Percentiles rank a stretch among this genome's conserved stretches.
phyloP scores from a whole-genome alignment of 2,797 vertebrate species.

The Centropyge bicolor region DNA sequence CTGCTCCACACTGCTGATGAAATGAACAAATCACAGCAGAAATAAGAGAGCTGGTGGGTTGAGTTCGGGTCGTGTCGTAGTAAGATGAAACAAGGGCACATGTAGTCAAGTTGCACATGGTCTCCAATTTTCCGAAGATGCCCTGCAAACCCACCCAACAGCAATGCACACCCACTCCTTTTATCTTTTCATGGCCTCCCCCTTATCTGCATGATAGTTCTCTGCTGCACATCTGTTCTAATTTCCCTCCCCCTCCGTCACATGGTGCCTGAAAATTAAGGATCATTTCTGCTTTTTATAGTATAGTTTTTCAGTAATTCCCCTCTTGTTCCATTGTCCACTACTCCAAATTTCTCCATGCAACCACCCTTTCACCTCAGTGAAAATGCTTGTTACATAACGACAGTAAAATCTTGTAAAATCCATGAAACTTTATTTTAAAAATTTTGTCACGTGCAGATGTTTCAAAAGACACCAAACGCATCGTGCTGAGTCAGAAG shows the following conservation, averaged over 20 bases:
- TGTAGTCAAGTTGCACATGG: neutral
- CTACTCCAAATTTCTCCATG: neutral
- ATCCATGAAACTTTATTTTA: neutral
- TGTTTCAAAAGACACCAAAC: slow-evolving; percentile 9
- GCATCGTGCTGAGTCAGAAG: neutral
- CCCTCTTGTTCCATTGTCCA: neutral
- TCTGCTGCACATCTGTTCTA: neutral
- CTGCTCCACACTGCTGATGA: slow-evolving; percentile 36
- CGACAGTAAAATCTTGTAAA: neutral
- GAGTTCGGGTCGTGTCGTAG: neutral
- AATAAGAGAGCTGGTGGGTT: slow-evolving; percentile 55
- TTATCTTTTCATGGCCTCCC: neutral
- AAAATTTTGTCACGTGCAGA: neutral
- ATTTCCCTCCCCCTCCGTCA: neutral
- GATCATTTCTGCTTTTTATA: neutral
- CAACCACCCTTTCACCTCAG: neutral
- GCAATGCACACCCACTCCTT: neutral
- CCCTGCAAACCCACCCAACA: neutral
- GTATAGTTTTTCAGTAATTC: slow-evolving; percentile 2
- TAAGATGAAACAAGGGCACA: slow-evolving; percentile 18
- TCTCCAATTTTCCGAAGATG: neutral
- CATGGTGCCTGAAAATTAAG: neutral
- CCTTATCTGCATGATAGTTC: neutral
- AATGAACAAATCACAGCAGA: slow-evolving; percentile 52
- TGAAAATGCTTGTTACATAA: neutral